Conservation (phyloP, 2,888 invertebrate genomes). For the Pharmacophagus antenor region DNA sequence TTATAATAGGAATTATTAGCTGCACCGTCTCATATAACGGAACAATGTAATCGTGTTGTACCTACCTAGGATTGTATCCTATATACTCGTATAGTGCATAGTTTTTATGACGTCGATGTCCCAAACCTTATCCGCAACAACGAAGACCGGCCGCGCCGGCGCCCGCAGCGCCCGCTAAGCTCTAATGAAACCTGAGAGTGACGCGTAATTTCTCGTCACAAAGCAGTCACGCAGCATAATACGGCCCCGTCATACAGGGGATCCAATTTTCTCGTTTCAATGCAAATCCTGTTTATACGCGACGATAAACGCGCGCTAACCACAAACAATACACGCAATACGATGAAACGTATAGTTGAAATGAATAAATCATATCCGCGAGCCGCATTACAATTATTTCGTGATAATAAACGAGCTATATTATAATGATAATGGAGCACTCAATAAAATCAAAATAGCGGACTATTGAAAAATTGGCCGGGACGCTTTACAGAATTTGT, state of each 20-base stretch:
- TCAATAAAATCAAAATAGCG: constrained; percentile 21
- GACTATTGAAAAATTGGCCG: constrained; percentile 21
- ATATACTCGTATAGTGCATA: too few species aligned
- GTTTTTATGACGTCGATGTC: neutral
- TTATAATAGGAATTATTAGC: too few species aligned
- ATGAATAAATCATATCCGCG: constrained; percentile 62
- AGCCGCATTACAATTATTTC: constrained; percentile 55
- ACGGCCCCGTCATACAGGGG: constrained; percentile 29
- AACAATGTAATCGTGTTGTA: too few species aligned
- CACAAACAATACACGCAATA: constrained; percentile 54
- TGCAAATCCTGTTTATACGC: constrained; percentile 53
- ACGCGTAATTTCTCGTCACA: constrained; percentile 26
- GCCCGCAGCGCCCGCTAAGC: constrained; percentile 9
- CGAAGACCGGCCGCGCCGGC: neutral
- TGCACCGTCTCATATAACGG: too few species aligned
- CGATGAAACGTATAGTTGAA: constrained; percentile 57
- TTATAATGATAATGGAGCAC: constrained; percentile 41
- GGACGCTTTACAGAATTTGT: neutral
- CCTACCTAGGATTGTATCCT: too few species aligned
- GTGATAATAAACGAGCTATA: constrained; percentile 46
- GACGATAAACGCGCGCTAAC: constrained; percentile 45
- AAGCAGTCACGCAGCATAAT: constrained; percentile 28
- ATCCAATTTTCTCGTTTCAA: constrained; percentile 36
- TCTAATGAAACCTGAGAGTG: constrained; percentile 26
- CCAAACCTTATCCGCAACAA: neutral